A percentile compares a stretch with the other conserved stretches of the same genome.
Conservation (phyloP, 2,888 invertebrate genomes). For the Sycophila texana region DNA sequence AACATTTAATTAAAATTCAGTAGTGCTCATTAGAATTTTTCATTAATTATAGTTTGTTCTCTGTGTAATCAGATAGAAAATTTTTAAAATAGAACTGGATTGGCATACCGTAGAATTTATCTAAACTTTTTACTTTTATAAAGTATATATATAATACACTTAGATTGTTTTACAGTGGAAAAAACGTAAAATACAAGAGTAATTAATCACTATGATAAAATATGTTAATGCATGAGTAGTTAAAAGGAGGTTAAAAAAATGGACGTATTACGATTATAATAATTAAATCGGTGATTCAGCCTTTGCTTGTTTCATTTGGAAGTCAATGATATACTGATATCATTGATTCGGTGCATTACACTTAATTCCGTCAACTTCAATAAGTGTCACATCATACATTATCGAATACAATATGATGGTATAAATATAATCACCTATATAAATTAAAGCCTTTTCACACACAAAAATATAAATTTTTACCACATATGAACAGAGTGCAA, state of each 20-base stretch:
- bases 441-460: background rate
- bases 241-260: slow-evolving; percentile 26
- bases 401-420: slow-evolving; percentile 17
- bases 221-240: slow-evolving; percentile 22
- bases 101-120: background rate
- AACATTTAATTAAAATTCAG: too few relatives aligned
- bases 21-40: too few relatives aligned
- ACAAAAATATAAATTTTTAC: background rate
- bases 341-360: slow-evolving; percentile 15
- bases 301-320: slow-evolving; percentile 35
- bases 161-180: background rate
- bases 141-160: too few relatives aligned
- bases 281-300: slow-evolving; percentile 51
- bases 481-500: too few relatives aligned
- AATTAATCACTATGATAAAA: slow-evolving; percentile 36
- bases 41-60: too few relatives aligned
- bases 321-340: slow-evolving; percentile 49
- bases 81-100: background rate
- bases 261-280: slow-evolving; percentile 22
- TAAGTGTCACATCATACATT: slow-evolving; percentile 12
- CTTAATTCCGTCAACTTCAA: slow-evolving; percentile 31
- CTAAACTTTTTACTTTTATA: too few relatives aligned
- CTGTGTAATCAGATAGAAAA: too few relatives aligned
- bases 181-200: background rate
- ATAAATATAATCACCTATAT: background rate